phyloP scores from a whole-genome alignment of 2,888 invertebrate genomes.

The Drosophila hamatofila region DNA sequence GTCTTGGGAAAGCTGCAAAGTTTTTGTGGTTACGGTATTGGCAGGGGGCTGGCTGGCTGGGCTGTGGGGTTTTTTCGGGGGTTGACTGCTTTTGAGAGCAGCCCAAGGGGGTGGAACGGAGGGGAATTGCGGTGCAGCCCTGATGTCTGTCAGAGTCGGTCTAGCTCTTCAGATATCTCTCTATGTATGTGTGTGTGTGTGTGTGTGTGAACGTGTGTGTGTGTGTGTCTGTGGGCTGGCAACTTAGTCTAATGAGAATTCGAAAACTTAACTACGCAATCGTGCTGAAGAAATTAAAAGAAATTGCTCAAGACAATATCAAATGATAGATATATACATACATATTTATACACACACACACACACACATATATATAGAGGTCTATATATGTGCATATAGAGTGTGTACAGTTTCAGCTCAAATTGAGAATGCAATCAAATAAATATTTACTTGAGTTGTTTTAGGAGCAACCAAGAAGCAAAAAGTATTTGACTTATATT shows the following conservation, averaged over 20 bases:
- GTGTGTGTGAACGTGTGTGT: not conserved
- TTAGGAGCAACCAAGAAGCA: constrained; percentile 12
- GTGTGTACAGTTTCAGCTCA: constrained; percentile 28
- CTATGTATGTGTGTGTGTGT: constrained; percentile 5
- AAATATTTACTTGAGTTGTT: constrained; percentile 64
- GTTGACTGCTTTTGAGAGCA: constrained; percentile 21
- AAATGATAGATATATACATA: constrained; percentile 27
- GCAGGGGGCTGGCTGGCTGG: constrained; percentile 43
- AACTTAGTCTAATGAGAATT: constrained; percentile 81
- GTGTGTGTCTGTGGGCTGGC: constrained; percentile 69
- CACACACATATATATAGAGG: not conserved
- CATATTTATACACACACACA: not conserved
- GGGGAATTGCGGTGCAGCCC: constrained; percentile 16
- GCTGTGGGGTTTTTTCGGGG: constrained; percentile 7
- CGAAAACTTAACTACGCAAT: constrained; percentile 82
- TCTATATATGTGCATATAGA: too few relatives aligned
- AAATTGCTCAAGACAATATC: constrained; percentile 71
- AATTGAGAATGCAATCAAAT: constrained; percentile 45
- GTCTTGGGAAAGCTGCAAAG: constrained; percentile 64
- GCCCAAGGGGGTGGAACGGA: not conserved
- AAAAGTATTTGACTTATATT: constrained; percentile 18
- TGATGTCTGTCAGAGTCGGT: constrained; percentile 71
- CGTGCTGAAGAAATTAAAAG: constrained; percentile 83
- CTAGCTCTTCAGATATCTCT: constrained; percentile 62
- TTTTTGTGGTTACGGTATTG: constrained; percentile 81